These are phyloP conservation scores for Elephantulus edwardii DNA, from an alignment of 2,113 vertebrate species.

Conservation along the genomic window DNA sequence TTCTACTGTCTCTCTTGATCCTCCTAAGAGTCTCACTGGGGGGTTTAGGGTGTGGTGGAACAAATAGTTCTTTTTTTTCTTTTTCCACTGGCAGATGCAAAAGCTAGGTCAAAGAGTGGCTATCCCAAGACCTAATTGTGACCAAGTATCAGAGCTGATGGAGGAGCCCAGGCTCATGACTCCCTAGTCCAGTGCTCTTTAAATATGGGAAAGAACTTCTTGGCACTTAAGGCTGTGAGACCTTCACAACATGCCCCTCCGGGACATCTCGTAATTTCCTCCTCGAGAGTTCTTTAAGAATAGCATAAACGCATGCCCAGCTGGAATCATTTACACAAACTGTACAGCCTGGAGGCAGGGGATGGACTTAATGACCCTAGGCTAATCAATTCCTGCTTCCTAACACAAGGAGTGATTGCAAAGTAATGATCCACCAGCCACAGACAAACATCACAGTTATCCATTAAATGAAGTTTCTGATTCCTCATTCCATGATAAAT, in stretches of 20 bases:
- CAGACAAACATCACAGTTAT: slow-evolving; percentile 79
- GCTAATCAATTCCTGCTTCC: slow-evolving; percentile 80
- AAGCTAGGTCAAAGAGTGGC: slow-evolving; percentile 1
- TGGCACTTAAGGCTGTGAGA: slow-evolving; percentile 35
- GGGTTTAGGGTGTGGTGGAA: background rate
- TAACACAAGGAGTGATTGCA: slow-evolving; percentile 80
- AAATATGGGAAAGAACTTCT: slow-evolving; percentile 58
- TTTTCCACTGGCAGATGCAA: background rate
- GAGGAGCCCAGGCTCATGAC: background rate
- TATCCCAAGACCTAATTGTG: background rate
- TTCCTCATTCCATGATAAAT: slow-evolving; percentile 78
- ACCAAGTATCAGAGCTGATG: background rate
- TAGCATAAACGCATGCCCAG: slow-evolving; percentile 74
- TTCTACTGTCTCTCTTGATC: slow-evolving; percentile 26
- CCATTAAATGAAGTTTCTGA: slow-evolving; percentile 79
- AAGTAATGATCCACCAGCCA: slow-evolving; percentile 77
- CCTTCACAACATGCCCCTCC: slow-evolving; percentile 32
- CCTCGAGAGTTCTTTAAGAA: slow-evolving; percentile 73
- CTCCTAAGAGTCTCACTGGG: background rate
- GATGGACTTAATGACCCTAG: slow-evolving; percentile 79
- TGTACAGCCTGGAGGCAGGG: slow-evolving; percentile 75
- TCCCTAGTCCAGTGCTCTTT: slow-evolving; percentile 41
- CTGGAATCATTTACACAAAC: slow-evolving; percentile 79
- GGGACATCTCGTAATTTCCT: slow-evolving; percentile 75
- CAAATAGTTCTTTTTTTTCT: background rate